Evolutionary conservation across 2,888 invertebrate genomes (phyloP), one percentile per base, ranked within the genome.

Genomic region (Drosophila longiperda): DNA sequence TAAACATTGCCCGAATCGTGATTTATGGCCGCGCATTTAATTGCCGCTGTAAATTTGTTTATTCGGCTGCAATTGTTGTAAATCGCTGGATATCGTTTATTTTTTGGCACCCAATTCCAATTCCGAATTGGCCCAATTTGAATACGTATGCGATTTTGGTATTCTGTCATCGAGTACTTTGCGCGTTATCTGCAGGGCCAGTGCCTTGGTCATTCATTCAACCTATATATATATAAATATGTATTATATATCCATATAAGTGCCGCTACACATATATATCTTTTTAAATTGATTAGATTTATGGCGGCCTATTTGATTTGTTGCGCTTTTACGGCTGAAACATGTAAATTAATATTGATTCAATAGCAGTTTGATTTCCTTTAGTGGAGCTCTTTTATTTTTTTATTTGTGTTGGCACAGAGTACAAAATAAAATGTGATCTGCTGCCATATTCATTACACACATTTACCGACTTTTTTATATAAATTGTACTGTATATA

Each of bases 1-100:
- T 89, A 83, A 78, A 67, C 62, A 66, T 75, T 68, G 65, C 65
- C 55, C 29, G 54, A 70, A 68, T 70, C 84, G 65, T 85, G 82
- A 85, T 87, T 89, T 89, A 83, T 68, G 59, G 34, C 15, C 66
- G 50, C 32, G 17, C 15, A 29, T 66, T 75, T 71, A 82, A 80
- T 80, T 75, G 82, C 53, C 66, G 72, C 55, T 71, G 78, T 86
- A 85, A 82, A 87, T 73, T 78, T 66, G 75, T 83, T 82, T 15
- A 45, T 45, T 66, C 68, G 68, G 45, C 57, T 75, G 76, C 83
- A 82, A 78, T 73, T 83, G 78, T 63, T 67, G 66, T 82, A 80
- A 70, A 62, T 59, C 57, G 60, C 65, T 42, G 60, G 33, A 53
- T 64, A 32, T 48, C 65, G 68, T 52, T 55, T 80, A 52, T 61